Conservation (phyloP, 2,113 vertebrate species). For the Dermatemys mawii region DNA sequence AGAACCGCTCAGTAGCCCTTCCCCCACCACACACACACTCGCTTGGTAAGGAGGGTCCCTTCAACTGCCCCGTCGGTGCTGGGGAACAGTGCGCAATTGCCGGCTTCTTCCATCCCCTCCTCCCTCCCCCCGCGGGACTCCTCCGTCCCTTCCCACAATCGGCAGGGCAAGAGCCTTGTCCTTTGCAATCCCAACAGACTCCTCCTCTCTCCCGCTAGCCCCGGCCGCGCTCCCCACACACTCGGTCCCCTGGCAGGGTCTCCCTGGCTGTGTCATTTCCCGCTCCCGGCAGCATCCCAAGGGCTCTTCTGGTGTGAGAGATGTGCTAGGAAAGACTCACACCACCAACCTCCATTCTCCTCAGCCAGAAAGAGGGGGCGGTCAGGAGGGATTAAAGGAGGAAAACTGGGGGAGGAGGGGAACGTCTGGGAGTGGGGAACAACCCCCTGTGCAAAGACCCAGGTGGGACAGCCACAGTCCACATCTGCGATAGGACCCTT, state of each 20-base stretch:
- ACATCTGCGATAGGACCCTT: background rate
- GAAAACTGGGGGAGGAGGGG: background rate
- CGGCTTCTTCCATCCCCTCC: background rate
- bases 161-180: background rate
- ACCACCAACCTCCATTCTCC: background rate
- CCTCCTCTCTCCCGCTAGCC: no score
- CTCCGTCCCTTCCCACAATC: no score
- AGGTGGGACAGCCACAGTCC: no score
- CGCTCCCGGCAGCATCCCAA: background rate
- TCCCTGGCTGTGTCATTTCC: rapidly evolving
- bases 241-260: no score
- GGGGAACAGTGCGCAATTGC: no score
- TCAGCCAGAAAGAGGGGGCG: background rate
- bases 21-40: no score
- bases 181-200: background rate
- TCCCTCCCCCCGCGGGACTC: background rate
- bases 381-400: background rate
- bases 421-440: background rate
- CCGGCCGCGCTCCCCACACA: background rate
- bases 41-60: background rate
- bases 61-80: background rate
- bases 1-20: no score
- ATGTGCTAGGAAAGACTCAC: background rate
- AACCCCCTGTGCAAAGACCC: no score
- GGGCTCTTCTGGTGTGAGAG: background rate